phyloP scores from a whole-genome alignment of 2,888 invertebrate genomes.

The Sisyra terminalis region DNA sequence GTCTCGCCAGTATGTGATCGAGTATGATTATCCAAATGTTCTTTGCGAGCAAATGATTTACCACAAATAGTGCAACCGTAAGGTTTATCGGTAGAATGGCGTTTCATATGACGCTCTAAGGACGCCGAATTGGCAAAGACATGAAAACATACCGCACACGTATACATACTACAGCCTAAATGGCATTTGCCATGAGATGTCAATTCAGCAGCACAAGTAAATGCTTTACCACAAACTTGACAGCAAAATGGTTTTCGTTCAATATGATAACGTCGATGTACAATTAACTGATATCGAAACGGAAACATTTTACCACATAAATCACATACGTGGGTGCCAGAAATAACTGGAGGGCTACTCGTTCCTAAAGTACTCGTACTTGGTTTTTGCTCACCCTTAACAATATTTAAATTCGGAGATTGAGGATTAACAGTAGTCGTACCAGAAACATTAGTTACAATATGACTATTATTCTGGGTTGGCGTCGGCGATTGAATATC shows the following conservation, averaged over 20 bases:
- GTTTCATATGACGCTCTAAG: constrained; percentile 61
- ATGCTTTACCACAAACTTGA: constrained; percentile 67
- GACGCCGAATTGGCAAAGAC: constrained; percentile 56
- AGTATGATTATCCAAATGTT: constrained; percentile 72
- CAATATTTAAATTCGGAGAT: constrained; percentile 11
- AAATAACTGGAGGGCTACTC: constrained; percentile 39
- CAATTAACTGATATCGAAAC: constrained; percentile 73
- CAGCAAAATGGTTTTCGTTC: constrained; percentile 71
- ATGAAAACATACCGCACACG: constrained; percentile 54
- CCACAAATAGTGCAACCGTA: constrained; percentile 74
- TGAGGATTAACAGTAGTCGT: constrained; percentile 4
- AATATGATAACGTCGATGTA: constrained; percentile 72
- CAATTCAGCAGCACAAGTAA: constrained; percentile 61
- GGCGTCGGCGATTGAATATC: constrained; percentile 33
- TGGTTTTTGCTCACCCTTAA: constrained; percentile 34
- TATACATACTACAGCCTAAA: constrained; percentile 60
- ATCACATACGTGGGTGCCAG: constrained; percentile 61
- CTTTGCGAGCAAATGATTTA: constrained; percentile 73
- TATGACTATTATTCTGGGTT: constrained; percentile 17
- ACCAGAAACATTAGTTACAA: constrained; percentile 12
- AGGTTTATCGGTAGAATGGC: constrained; percentile 69
- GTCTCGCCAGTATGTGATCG: constrained; percentile 71
- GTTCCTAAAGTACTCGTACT: constrained; percentile 33
- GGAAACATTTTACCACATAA: constrained; percentile 77
- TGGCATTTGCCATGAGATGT: constrained; percentile 74